phyloP scores from a whole-genome alignment of 2,113 vertebrate species.

The Drymodes brunneopygia region DNA sequence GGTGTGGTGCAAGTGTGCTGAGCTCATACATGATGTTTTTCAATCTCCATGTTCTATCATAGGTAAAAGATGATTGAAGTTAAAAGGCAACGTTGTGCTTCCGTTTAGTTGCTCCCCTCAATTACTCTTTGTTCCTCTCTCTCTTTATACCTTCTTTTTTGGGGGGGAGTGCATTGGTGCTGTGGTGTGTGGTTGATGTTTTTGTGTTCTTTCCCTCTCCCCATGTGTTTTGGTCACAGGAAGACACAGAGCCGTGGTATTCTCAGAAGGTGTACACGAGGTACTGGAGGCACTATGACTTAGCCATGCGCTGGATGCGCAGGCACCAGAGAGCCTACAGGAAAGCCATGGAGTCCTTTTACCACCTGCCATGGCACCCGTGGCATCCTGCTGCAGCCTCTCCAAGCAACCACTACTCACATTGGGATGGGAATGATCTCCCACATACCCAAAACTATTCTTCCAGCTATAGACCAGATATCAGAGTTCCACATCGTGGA shows the following conservation, averaged over 20 bases:
- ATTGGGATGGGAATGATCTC: slow-evolving; percentile 48
- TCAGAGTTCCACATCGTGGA: accelerated
- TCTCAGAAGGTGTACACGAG: slow-evolving; percentile 73
- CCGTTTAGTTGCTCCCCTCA: background rate
- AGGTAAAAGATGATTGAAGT: background rate
- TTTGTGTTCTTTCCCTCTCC: background rate
- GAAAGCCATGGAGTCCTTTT: slow-evolving; percentile 75
- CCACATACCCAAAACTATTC: background rate
- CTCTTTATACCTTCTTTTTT: background rate
- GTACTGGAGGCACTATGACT: slow-evolving; percentile 91
- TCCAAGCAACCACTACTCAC: slow-evolving; percentile 23
- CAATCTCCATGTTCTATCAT: background rate
- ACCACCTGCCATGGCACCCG: background rate
- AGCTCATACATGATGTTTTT: background rate
- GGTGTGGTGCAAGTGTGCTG: background rate
- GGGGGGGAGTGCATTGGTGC: background rate
- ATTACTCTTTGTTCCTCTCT: background rate
- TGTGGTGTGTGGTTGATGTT: background rate
- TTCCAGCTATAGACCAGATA: background rate
- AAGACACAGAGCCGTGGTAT: slow-evolving; percentile 70
- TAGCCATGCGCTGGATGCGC: slow-evolving; percentile 87
- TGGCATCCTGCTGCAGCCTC: background rate
- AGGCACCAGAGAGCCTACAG: slow-evolving; percentile 82
- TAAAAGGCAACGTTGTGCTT: background rate
- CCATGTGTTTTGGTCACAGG: background rate